Percentiles rank a stretch among this genome's conserved stretches.
phyloP scores from a whole-genome alignment of 2,113 vertebrate genomes.

The Dissostichus mawsoni region DNA sequence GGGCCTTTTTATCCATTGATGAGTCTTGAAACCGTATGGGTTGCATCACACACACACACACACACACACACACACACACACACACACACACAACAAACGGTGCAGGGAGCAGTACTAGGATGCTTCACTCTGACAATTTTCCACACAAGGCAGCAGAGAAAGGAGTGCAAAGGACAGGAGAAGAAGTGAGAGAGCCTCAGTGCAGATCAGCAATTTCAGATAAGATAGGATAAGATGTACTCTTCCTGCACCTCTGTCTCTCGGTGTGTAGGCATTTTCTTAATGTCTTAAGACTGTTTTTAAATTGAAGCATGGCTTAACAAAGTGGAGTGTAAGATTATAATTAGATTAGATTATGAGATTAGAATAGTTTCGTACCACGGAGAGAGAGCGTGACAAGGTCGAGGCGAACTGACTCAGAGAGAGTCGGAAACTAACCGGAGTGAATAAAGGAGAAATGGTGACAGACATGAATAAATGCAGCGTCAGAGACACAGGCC shows the following conservation, averaged over 20 bases:
- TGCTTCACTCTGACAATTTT: slow-evolving; percentile 50
- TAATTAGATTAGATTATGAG: slow-evolving; percentile 50
- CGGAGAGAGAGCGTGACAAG: slow-evolving; percentile 21
- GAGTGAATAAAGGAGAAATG: slow-evolving; percentile 5
- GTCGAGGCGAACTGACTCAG: slow-evolving; percentile 19
- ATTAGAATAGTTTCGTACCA: slow-evolving; percentile 38
- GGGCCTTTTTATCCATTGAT: slow-evolving; percentile 70
- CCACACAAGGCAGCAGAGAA: slow-evolving; percentile 32
- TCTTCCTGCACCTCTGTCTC: slow-evolving; percentile 34
- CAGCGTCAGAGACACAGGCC: slow-evolving; percentile 25
- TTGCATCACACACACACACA: slow-evolving; percentile 20
- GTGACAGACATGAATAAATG: slow-evolving; percentile 46
- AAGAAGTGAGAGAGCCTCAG: slow-evolving; percentile 34
- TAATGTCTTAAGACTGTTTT: slow-evolving; percentile 30
- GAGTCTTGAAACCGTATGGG: slow-evolving; percentile 40
- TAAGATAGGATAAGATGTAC: slow-evolving; percentile 53
- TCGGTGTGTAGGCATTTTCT: slow-evolving; percentile 24
- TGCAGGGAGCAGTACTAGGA: slow-evolving; percentile 30
- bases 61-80: slow-evolving; percentile 2
- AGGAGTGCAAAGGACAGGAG: slow-evolving; percentile 41
- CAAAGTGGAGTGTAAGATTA: slow-evolving; percentile 47
- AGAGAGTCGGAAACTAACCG: slow-evolving; percentile 10
- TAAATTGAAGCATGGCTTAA: slow-evolving; percentile 43
- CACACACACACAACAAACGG: neutral
- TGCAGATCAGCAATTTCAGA: slow-evolving; percentile 63